These are phyloP conservation scores for Notarius lentiginosus DNA, from an alignment of 2,113 vertebrate genomes.

Conservation along the genomic window DNA sequence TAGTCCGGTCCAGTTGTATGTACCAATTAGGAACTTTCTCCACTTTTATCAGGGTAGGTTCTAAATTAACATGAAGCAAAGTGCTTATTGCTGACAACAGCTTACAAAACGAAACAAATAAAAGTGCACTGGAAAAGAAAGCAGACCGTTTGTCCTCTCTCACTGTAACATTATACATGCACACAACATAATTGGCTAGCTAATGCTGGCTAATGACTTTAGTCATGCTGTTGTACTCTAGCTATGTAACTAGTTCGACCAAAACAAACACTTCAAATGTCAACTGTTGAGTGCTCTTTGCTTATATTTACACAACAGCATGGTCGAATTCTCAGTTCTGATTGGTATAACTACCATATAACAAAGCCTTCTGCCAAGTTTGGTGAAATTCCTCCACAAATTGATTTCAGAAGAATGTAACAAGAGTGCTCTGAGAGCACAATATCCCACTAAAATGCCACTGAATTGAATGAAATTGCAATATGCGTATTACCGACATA, in stretches of 20 bases:
- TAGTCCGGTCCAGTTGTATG: neutral
- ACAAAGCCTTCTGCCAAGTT: too few species aligned
- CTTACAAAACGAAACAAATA: neutral
- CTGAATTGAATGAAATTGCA: too few species aligned
- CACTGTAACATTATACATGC: neutral
- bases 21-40: neutral
- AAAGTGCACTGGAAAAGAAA: neutral
- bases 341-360: too few species aligned
- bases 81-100: neutral
- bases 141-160: neutral
- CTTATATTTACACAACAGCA: neutral
- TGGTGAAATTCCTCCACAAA: too few species aligned
- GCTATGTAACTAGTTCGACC: neutral
- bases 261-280: neutral
- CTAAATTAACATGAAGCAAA: neutral
- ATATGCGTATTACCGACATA: too few species aligned
- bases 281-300: neutral
- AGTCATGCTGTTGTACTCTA: neutral
- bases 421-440: too few species aligned
- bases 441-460: too few species aligned
- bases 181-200: neutral
- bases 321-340: neutral
- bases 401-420: too few species aligned
- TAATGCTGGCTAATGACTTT: neutral
- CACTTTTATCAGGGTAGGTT: neutral